Evolutionary conservation across 2,888 invertebrate genomes (phyloP), one percentile per base, ranked within the genome.

Genomic region (Antitype chi): DNA sequence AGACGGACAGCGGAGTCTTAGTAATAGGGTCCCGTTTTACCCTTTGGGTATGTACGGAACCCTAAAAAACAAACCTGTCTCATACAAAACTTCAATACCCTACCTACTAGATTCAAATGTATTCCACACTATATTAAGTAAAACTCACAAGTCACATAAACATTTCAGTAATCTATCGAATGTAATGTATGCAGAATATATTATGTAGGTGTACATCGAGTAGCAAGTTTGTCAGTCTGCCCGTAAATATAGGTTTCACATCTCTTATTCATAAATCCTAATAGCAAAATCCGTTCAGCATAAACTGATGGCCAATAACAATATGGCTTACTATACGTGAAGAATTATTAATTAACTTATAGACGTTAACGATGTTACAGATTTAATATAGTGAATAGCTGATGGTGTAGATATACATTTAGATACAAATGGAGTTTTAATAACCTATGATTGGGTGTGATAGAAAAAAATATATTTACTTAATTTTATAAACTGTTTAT

Each of bases 211-310:
- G n/a, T 47, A 66, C 17, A 78, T 47, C 13, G 53, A 76, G 38
- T 49, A 59, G 57, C 20, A 23, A 57, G 57, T 79, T 63, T 72
- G 32, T 43, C 74, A 70, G 74, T 67, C 67, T 64, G 55, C 59
- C 28, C 52, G 62, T 68, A 67, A 64, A 52, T 32, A 60, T 52
- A 66, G 66, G 49, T 62, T 62, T 52, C 73, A 57, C 86, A 87
- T 90, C 79, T 85, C 68, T 87, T 86, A 91, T 90, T 91, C 90
- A 91, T 86, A 75, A 84, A 78, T 78, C 81, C 80, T 89, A 90
- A 91, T 91, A 87, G 90, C 85, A 83, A 88, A 88, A 89, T 85
- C 87, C 76, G 78, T 82, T 82, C 82, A 74, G 81, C 64, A 70
- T 76, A 78, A 84, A 80, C 70, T 78, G 76, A 76, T 80, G 79